Conservation (phyloP, 2,113 vertebrate species). For the Sterrhoptilus dennistouni region DNA sequence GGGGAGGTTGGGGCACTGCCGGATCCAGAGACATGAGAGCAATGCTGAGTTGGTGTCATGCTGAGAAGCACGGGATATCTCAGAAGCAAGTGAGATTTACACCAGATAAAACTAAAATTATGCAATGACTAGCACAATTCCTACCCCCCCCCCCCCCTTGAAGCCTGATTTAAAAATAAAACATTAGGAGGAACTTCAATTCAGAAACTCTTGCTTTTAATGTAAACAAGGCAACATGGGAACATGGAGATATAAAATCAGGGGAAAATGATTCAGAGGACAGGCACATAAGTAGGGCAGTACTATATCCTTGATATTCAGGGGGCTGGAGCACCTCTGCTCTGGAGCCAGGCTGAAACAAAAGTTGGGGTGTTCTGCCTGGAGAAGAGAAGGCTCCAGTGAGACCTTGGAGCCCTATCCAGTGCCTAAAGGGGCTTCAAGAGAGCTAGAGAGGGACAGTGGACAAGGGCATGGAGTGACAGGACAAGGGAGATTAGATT, state of each 20-base stretch:
- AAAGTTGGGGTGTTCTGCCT: neutral
- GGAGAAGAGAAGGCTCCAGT: neutral
- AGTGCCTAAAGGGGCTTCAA: neutral
- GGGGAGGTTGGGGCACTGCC: neutral
- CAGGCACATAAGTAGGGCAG: neutral
- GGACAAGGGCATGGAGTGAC: neutral
- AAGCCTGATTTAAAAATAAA: neutral
- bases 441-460: neutral
- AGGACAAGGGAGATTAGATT: neutral
- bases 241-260: neutral
- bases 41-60: rapidly evolving
- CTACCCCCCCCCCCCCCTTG: neutral
- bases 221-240: neutral
- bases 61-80: neutral
- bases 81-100: neutral
- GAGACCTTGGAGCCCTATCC: neutral
- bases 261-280: neutral
- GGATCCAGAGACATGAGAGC: neutral
- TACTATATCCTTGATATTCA: neutral
- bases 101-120: neutral
- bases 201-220: neutral
- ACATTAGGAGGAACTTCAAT: neutral
- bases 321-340: neutral
- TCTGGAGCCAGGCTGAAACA: neutral
- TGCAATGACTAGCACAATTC: neutral